A percentile compares a stretch with the other conserved stretches of the same genome.
Conservation (phyloP, 2,888 invertebrate genomes). For the Dermolepida albohirtum region DNA sequence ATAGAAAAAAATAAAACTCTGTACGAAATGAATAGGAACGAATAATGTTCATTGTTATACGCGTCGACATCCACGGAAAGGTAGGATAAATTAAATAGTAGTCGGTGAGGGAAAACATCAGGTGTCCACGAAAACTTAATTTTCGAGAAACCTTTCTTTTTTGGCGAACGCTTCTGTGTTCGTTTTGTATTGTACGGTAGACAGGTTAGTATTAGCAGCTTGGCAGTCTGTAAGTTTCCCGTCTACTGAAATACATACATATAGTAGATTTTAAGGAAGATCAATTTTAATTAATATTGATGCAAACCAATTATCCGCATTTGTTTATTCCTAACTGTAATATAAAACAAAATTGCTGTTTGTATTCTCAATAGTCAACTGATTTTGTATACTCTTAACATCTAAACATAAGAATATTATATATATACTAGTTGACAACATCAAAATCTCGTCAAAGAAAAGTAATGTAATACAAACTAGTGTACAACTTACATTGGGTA, state of each 20-base stretch:
- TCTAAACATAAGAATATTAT: no score
- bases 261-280: no score
- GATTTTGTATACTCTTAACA: no score
- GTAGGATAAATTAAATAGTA: not conserved
- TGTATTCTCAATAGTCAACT: no score
- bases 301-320: no score
- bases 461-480: no score
- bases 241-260: not conserved
- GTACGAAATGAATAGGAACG: slow-evolving; percentile 10
- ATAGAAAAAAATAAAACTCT: slow-evolving; percentile 35
- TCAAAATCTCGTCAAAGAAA: no score
- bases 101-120: not conserved
- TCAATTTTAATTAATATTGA: no score
- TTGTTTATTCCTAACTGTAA: no score
- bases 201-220: slow-evolving; percentile 20
- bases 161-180: slow-evolving; percentile 4
- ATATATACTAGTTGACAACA: no score
- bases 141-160: slow-evolving; percentile 12
- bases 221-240: not conserved
- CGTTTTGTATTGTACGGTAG: not conserved
- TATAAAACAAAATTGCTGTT: no score
- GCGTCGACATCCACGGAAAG: not conserved
- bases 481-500: no score
- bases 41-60: slow-evolving; percentile 17
- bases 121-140: slow-evolving; percentile 1